Conservation (phyloP, 35 echinoderm and acorn worm genomes). For the Eucidaris tribuloides region DNA sequence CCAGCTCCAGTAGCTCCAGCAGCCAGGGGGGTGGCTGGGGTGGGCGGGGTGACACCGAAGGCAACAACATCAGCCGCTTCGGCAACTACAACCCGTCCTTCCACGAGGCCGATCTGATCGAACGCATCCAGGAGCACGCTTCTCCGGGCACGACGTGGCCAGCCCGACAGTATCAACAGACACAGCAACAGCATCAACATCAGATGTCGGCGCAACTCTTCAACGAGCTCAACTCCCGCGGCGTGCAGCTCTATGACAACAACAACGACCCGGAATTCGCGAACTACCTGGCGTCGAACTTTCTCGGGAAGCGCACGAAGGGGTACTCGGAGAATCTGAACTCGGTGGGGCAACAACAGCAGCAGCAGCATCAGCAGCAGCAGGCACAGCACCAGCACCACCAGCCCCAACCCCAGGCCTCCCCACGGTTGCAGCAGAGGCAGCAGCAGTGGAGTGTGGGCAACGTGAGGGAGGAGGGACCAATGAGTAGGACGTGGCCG, state of each 20-base stretch:
- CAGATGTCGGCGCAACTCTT: no score
- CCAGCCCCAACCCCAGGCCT: neutral
- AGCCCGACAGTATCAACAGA: no score
- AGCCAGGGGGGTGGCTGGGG: slow-evolving; percentile 52
- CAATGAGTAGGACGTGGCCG: slow-evolving; percentile 65
- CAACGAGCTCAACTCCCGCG: neutral
- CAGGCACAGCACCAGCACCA: no score
- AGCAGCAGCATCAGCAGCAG: no score
- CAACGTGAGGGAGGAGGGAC: slow-evolving; percentile 9
- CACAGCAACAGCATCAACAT: neutral
- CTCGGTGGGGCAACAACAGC: slow-evolving; percentile 2
- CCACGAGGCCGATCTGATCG: slow-evolving; percentile 46
- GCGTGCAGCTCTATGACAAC: neutral
- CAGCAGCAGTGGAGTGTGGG: slow-evolving; percentile 21
- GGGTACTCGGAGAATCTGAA: slow-evolving; percentile 51
- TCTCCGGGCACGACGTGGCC: slow-evolving; percentile 5
- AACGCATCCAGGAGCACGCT: slow-evolving; percentile 13
- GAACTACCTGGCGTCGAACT: slow-evolving; percentile 67
- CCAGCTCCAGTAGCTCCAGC: slow-evolving; percentile 51
- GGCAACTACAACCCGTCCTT: slow-evolving; percentile 74
- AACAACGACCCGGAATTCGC: slow-evolving; percentile 75
- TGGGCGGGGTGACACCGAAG: neutral
- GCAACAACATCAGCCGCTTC: slow-evolving; percentile 34
- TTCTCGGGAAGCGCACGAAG: slow-evolving; percentile 62
- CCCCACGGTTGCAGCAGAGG: neutral